Conservation (phyloP, 30 jellyfish, hydroid and myxozoan species). For the Haliclystus octoradiatus region DNA sequence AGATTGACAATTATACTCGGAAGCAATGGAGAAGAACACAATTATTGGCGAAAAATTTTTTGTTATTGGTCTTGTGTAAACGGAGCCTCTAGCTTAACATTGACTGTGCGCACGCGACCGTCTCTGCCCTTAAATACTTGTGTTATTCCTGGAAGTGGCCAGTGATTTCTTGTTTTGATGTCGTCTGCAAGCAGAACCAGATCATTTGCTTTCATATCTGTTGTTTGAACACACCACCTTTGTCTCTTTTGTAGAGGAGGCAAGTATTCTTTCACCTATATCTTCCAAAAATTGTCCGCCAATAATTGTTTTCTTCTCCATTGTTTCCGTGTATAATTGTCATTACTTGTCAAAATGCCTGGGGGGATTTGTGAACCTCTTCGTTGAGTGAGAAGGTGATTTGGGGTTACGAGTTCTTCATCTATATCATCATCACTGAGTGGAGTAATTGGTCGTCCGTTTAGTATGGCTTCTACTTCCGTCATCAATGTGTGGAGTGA, state of each 20-base stretch:
- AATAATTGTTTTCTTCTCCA: conserved; percentile 30
- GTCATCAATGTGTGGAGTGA: conserved; percentile 26
- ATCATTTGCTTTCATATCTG: conserved; percentile 16
- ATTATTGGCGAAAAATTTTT: too few relatives aligned
- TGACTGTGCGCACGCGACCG: conserved; percentile 16
- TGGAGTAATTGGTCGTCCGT: conserved; percentile 40
- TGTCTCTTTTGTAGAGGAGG: conserved; percentile 24
- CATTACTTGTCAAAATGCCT: conserved; percentile 29
- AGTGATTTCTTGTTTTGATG: conserved; percentile 14
- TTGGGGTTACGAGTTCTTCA: conserved; percentile 25
- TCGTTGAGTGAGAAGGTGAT: conserved; percentile 35
- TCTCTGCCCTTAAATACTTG: conserved; percentile 13
- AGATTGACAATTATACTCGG: too few relatives aligned
- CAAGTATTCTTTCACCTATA: conserved; percentile 29
- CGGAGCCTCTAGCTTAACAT: not conserved
- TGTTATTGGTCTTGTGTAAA: too few relatives aligned
- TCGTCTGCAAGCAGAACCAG: conserved; percentile 25
- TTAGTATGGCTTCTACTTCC: conserved; percentile 30
- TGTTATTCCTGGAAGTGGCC: conserved; percentile 13
- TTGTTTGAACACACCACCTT: conserved; percentile 10
- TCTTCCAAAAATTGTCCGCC: conserved; percentile 34
- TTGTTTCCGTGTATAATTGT: conserved; percentile 19
- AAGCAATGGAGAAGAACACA: too few relatives aligned
- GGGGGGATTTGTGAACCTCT: conserved; percentile 15
- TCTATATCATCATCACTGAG: too few relatives aligned